A percentile compares a stretch with the other conserved stretches of the same genome.
Evolutionary conservation across 1,140 invertebrate genomes (phyloP).

Genomic region (Drosophila pseudoananassae): DNA sequence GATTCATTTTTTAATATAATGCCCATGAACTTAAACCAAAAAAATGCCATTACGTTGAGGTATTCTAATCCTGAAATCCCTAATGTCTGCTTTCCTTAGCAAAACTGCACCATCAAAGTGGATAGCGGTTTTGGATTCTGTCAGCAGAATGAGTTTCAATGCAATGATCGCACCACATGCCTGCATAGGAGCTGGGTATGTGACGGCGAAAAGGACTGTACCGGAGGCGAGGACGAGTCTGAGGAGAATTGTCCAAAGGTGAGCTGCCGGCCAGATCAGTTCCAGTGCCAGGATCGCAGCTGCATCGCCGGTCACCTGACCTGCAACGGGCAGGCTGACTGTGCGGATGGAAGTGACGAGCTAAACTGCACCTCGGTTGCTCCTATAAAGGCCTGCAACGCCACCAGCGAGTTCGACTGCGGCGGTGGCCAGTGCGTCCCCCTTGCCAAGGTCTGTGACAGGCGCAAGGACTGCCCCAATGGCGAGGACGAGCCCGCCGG

Average conservation of each 20-base stretch:
- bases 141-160: constrained; percentile 90
- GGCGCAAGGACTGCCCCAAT: constrained; percentile 92
- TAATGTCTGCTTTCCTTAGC: constrained; percentile 2
- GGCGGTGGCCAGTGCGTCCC: constrained; percentile 92
- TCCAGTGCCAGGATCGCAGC: constrained; percentile 91
- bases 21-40: neutral
- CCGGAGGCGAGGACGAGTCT: constrained; percentile 91
- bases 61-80: neutral
- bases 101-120: constrained; percentile 85
- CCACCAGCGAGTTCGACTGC: constrained; percentile 91
- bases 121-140: constrained; percentile 85
- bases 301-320: constrained; percentile 93
- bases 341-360: constrained; percentile 93
- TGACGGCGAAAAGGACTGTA: constrained; percentile 93
- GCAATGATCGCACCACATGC: constrained; percentile 92
- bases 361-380: constrained; percentile 86
- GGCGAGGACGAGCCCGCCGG: constrained; percentile 92
- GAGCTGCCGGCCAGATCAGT: constrained; percentile 92
- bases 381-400: constrained; percentile 86
- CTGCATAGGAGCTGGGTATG: constrained; percentile 93
- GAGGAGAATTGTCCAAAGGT: constrained; percentile 87
- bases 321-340: constrained; percentile 93
- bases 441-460: constrained; percentile 90
- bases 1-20: constrained; percentile 14
- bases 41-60: neutral